Evolutionary conservation across 2,888 invertebrate species (phyloP).

Genomic region (Drosophila melanosoma): DNA sequence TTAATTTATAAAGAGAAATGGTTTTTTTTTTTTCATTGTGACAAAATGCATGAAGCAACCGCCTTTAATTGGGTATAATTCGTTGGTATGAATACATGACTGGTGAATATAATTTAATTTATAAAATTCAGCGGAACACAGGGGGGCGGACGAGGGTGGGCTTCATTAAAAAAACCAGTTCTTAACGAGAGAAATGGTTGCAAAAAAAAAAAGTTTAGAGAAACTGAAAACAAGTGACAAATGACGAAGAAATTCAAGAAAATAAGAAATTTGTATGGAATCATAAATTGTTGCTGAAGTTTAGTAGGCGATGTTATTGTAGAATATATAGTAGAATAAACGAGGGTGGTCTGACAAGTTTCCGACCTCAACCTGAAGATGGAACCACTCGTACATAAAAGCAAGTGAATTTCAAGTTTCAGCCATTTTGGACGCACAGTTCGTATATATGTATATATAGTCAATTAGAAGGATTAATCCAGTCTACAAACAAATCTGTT

Average conservation of each 20-base stretch:
- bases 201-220: neutral
- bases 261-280: neutral
- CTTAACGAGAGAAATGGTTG: neutral
- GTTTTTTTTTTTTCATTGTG: neutral
- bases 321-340: too few relatives aligned
- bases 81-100: neutral
- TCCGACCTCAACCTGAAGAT: too few relatives aligned
- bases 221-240: neutral
- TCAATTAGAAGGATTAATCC: neutral
- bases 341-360: too few relatives aligned
- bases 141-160: neutral
- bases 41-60: neutral
- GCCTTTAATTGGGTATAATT: neutral
- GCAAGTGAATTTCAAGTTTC: too few relatives aligned
- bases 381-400: too few relatives aligned
- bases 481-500: neutral
- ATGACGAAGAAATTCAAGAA: neutral
- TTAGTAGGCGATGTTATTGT: neutral
- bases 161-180: neutral
- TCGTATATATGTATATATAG: too few relatives aligned
- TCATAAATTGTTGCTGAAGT: neutral
- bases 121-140: neutral
- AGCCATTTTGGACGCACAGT: too few relatives aligned
- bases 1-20: conserved; percentile 1
- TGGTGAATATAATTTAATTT: conserved; percentile 3